Percentiles rank a stretch among this genome's conserved stretches.
These are phyloP conservation scores for Antheraea yamamai DNA, from an alignment of 2,888 invertebrate genomes.

Conservation along the genomic window DNA sequence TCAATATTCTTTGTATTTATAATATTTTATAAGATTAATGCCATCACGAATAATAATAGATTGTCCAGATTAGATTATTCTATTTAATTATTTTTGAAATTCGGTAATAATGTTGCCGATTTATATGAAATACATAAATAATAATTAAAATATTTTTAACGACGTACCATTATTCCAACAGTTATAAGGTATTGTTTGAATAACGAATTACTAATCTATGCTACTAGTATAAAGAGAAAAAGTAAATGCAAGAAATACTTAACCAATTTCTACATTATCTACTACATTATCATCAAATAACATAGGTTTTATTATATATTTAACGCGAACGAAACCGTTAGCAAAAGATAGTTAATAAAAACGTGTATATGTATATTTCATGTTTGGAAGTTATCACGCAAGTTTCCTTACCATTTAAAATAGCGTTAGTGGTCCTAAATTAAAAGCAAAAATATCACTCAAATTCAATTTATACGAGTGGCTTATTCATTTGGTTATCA, in stretches of 20 bases:
- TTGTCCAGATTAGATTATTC: no score
- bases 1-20: neutral
- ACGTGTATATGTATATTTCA: neutral
- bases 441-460: slow-evolving; percentile 54
- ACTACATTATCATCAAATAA: no score
- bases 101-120: no score
- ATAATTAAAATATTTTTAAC: neutral
- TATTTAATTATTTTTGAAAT: no score
- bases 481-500: slow-evolving; percentile 76
- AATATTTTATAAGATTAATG: neutral
- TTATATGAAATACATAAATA: neutral
- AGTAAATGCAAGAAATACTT: no score
- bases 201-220: neutral
- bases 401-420: neutral
- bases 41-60: neutral
- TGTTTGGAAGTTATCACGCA: neutral
- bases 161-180: neutral
- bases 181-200: neutral
- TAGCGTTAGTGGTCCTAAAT: neutral
- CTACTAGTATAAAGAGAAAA: no score
- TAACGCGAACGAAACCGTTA: no score
- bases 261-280: no score
- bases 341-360: no score
- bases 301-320: no score
- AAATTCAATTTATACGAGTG: slow-evolving; percentile 74